These are phyloP conservation scores for Muricea muricata DNA, from an alignment of 92 coral and sea anemone genomes.

Conservation along the genomic window DNA sequence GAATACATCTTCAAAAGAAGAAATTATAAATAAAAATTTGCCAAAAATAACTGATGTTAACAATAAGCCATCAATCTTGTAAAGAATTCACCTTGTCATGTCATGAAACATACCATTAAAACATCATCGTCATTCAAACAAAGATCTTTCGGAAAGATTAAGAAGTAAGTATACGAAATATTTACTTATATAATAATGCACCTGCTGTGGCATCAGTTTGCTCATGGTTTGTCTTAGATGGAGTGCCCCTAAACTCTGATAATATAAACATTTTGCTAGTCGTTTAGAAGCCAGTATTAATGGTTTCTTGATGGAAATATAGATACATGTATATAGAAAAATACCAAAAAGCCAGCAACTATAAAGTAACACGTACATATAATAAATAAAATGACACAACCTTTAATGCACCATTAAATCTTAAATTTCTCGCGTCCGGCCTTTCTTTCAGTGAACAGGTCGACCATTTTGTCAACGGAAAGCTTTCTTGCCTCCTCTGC, in stretches of 20 bases:
- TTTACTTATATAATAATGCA: too few species aligned
- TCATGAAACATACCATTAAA: too few species aligned
- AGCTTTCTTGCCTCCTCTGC: constrained; percentile 7
- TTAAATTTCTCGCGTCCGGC: constrained; percentile 9
- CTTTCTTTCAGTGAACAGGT: not conserved
- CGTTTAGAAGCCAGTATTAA: not conserved
- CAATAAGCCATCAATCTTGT: too few species aligned
- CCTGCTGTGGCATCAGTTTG: too few species aligned
- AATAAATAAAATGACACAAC: not conserved
- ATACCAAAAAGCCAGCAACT: constrained; percentile 1
- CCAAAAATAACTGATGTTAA: too few species aligned
- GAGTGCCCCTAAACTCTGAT: not conserved
- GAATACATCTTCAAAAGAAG: too few species aligned
- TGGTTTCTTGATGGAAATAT: not conserved
- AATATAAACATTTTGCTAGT: not conserved
- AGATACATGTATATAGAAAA: not conserved
- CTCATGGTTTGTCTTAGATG: too few species aligned
- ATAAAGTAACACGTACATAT: not conserved
- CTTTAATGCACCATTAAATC: not conserved
- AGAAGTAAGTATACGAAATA: too few species aligned
- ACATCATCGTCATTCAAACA: too few species aligned
- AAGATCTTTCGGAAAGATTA: too few species aligned
- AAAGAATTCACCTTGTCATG: too few species aligned
- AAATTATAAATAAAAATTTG: too few species aligned
- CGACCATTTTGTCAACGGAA: constrained; percentile 20